These are phyloP conservation scores for Drosophila meridiana DNA, from an alignment of 2,888 invertebrate genomes.

Conservation along the genomic window DNA sequence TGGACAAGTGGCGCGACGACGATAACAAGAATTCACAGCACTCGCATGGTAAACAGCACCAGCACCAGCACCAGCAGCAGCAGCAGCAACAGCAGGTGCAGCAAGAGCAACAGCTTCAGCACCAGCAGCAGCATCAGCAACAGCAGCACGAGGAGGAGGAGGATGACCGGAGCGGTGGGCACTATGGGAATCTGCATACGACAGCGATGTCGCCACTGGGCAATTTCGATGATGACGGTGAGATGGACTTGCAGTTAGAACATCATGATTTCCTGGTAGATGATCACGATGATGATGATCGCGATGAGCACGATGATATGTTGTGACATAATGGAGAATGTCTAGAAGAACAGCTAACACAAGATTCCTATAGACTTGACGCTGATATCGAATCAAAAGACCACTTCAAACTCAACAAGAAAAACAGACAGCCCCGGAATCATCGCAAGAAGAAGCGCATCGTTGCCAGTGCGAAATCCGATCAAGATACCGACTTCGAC, in stretches of 20 bases:
- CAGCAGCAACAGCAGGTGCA: conserved; percentile 51
- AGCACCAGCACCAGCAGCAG: conserved; percentile 50
- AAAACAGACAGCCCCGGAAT: not conserved
- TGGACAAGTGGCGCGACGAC: conserved; percentile 99
- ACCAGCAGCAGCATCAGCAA: conserved; percentile 44
- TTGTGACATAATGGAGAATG: conserved; percentile 77
- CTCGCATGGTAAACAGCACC: conserved; percentile 38
- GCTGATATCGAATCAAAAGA: conserved; percentile 12
- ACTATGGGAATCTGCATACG: conserved; percentile 58
- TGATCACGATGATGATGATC: conserved; percentile 58
- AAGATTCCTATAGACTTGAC: conserved; percentile 22
- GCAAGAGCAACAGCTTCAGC: conserved; percentile 43
- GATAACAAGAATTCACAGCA: conserved; percentile 85
- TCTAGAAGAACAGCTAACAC: conserved; percentile 5
- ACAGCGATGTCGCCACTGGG: conserved; percentile 76
- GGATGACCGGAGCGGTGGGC: conserved; percentile 26
- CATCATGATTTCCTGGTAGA: conserved; percentile 83
- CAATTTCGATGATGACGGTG: conserved; percentile 82
- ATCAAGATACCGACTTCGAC: not conserved
- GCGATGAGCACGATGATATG: conserved; percentile 66
- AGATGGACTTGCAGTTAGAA: conserved; percentile 83
- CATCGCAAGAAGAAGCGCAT: not conserved
- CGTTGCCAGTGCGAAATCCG: not conserved
- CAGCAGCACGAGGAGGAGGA: conserved; percentile 40
- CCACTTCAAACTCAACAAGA: not conserved